Evolutionary conservation across 1,140 invertebrate genomes (phyloP).

Genomic region (Neoseiulus cucumeris): DNA sequence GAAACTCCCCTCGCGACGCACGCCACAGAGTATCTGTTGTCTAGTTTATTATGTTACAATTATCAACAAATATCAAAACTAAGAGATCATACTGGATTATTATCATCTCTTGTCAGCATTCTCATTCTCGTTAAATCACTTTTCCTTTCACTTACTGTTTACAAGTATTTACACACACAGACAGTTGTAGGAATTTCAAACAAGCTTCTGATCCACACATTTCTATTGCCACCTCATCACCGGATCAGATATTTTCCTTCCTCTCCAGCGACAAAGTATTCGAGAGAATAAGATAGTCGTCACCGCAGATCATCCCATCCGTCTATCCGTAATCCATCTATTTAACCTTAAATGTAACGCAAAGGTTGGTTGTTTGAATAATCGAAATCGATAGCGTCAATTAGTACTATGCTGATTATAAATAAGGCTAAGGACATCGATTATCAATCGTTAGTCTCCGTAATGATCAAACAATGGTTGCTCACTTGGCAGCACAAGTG

Average conservation of each 20-base stretch:
- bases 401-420: too few relatives aligned
- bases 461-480: too few relatives aligned
- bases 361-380: too few relatives aligned
- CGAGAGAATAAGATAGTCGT: background rate
- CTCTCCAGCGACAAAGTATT: background rate
- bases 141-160: background rate
- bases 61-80: conserved; percentile 11
- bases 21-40: too few relatives aligned
- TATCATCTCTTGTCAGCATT: background rate
- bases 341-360: background rate
- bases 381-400: too few relatives aligned
- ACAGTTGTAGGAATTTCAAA: background rate
- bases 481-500: too few relatives aligned
- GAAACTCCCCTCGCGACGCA: too few relatives aligned
- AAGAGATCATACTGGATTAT: conserved; percentile 2
- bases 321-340: background rate
- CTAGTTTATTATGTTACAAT: conserved; percentile 7
- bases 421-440: too few relatives aligned
- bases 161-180: background rate
- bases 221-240: background rate
- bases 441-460: too few relatives aligned
- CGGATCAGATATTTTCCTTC: background rate
- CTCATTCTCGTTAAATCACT: background rate
- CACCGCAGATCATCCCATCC: background rate
- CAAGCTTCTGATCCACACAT: background rate